Evolutionary conservation across 2,888 invertebrate genomes (phyloP).

Genomic region (Eupithecia centaureata): DNA sequence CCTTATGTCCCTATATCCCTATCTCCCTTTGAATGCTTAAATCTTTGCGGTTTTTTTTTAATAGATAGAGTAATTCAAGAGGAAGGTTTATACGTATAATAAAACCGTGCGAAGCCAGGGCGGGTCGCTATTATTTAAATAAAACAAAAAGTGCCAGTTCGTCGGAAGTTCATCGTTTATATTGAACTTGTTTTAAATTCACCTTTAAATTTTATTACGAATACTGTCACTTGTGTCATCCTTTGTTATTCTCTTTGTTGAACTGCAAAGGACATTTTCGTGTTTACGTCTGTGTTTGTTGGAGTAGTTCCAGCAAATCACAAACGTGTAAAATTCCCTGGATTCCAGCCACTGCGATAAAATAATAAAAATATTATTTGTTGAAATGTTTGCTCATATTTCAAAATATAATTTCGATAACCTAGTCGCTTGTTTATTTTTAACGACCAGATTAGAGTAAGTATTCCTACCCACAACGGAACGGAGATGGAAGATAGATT

Average conservation of each 20-base stretch:
- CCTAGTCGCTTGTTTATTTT: not conserved
- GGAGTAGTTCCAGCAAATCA: slow-evolving; percentile 66
- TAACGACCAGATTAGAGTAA: not conserved
- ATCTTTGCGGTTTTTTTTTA: too few relatives aligned
- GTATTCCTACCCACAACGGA: not conserved
- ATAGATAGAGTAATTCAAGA: too few relatives aligned
- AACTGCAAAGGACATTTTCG: slow-evolving; percentile 62
- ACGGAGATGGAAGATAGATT: not conserved
- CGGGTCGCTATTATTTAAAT: too few relatives aligned
- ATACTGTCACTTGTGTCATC: slow-evolving; percentile 22
- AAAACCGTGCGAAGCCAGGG: too few relatives aligned
- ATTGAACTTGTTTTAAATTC: not conserved
- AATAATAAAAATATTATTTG: slow-evolving; percentile 55
- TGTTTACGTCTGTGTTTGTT: slow-evolving; percentile 71
- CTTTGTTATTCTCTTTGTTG: slow-evolving; percentile 51
- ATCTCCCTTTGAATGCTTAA: too few relatives aligned
- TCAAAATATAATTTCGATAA: not conserved
- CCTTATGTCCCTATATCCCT: too few relatives aligned
- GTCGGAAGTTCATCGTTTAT: not conserved
- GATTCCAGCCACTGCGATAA: slow-evolving; percentile 60
- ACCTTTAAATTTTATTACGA: not conserved
- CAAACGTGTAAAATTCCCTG: slow-evolving; percentile 59
- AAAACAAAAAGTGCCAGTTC: not conserved
- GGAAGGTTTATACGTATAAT: too few relatives aligned
- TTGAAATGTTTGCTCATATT: slow-evolving; percentile 32